These are phyloP conservation scores for Matsumyia berberina DNA, from an alignment of 2,888 invertebrate species.

Conservation along the genomic window DNA sequence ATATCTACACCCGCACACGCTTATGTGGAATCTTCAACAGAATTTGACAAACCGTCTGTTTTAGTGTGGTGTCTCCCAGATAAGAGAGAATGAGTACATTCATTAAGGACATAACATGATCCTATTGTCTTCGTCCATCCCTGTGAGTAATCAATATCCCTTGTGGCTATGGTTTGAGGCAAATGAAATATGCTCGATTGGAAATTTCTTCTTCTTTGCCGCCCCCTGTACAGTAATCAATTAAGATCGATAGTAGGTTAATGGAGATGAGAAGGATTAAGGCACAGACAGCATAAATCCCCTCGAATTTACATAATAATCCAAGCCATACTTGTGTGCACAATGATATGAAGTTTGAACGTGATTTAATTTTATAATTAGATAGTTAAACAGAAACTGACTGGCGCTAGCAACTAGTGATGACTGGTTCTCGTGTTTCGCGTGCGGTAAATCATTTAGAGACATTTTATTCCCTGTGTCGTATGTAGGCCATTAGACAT, in stretches of 20 bases:
- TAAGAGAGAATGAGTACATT: constrained; percentile 24
- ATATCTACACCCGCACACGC: background rate
- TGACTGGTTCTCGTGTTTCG: constrained; percentile 18
- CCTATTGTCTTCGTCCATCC: background rate
- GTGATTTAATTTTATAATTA: background rate
- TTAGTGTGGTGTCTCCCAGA: background rate
- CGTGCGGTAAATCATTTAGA: constrained; percentile 40
- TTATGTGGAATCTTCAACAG: constrained; percentile 10
- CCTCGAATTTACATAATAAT: constrained; percentile 26
- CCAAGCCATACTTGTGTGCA: background rate
- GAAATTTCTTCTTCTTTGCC: background rate
- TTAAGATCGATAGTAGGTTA: constrained; percentile 18
- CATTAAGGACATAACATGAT: constrained; percentile 26
- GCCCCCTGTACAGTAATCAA: constrained; percentile 14
- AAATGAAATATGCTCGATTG: constrained; percentile 16
- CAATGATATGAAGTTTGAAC: constrained; percentile 2
- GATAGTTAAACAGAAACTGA: constrained; percentile 8
- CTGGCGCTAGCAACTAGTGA: constrained; percentile 23
- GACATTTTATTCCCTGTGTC: constrained; percentile 7
- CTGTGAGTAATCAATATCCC: constrained; percentile 29
- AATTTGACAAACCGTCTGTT: constrained; percentile 11
- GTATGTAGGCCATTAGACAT: constrained; percentile 39
- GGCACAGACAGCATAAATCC: background rate
- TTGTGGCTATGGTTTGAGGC: constrained; percentile 4
- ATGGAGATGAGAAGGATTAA: constrained; percentile 15